These are phyloP conservation scores for Stichodactyla helianthus DNA, from an alignment of 64 coral and sea anemone genomes.

Conservation along the genomic window DNA sequence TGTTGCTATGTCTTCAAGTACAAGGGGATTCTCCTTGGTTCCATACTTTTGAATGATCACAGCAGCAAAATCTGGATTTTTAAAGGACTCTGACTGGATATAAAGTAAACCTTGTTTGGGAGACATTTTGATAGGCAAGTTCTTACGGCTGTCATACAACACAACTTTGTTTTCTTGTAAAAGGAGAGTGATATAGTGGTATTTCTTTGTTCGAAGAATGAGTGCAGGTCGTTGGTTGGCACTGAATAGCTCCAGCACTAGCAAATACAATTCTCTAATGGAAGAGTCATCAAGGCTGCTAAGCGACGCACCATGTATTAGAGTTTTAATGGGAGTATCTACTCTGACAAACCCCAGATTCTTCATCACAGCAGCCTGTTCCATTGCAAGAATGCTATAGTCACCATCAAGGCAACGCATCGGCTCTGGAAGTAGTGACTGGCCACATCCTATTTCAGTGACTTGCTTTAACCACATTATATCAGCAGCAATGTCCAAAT, in stretches of 20 bases:
- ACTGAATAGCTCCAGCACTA: not conserved
- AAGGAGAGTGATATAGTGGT: not conserved
- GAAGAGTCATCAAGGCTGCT: not conserved
- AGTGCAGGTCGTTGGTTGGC: not conserved
- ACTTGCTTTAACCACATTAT: not conserved
- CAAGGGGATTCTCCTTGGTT: not conserved
- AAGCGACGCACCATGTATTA: not conserved
- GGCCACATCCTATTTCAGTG: not conserved
- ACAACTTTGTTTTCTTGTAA: not conserved
- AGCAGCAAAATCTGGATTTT: not conserved
- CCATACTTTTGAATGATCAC: not conserved
- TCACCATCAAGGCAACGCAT: not conserved
- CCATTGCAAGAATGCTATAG: not conserved
- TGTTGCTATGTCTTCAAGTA: not conserved
- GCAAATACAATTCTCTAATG: not conserved
- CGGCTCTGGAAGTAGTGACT: not conserved
- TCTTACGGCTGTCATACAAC: not conserved
- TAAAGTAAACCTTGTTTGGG: not conserved
- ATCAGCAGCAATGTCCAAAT: not conserved
- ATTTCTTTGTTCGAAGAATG: not conserved
- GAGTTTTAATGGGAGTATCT: not conserved
- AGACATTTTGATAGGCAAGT: not conserved
- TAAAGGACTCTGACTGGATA: not conserved
- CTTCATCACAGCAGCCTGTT: not conserved
- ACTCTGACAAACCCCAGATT: not conserved